Conservation (phyloP, 2,797 vertebrate species). For the Peromyscus melanophrys region DNA sequence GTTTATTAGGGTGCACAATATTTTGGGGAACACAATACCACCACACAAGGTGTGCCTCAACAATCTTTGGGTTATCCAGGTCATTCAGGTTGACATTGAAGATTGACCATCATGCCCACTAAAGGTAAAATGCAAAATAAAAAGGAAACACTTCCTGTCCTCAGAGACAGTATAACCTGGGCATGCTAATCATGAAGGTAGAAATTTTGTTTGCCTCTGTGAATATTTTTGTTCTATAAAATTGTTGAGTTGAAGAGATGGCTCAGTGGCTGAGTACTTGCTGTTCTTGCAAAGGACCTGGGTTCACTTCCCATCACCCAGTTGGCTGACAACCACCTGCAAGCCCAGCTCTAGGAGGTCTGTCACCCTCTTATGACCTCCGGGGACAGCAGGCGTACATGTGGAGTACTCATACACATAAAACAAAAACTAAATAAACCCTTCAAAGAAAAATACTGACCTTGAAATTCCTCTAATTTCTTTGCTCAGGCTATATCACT, state of each 20-base stretch:
- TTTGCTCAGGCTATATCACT: slow-evolving; percentile 61
- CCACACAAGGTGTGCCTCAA: neutral
- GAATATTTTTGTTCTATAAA: slow-evolving; percentile 17
- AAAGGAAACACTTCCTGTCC: neutral
- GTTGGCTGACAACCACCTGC: neutral
- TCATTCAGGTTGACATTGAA: neutral
- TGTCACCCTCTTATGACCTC: neutral
- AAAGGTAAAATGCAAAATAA: neutral
- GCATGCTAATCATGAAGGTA: neutral
- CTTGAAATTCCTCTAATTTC: neutral
- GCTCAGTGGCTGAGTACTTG: neutral
- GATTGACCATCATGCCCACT: neutral
- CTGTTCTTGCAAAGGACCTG: neutral
- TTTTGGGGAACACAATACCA: too few species aligned
- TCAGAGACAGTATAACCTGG: neutral
- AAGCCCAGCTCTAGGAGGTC: neutral
- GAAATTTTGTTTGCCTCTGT: neutral
- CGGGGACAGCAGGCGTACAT: neutral
- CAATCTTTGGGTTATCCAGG: too few species aligned
- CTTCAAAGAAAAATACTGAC: neutral
- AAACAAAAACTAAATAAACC: neutral
- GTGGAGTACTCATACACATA: neutral
- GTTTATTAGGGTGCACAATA: too few species aligned
- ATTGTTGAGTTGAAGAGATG: neutral
- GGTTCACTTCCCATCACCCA: neutral